These are phyloP conservation scores for Notarius lentiginosus DNA, from an alignment of 2,113 vertebrate species.

Conservation along the genomic window DNA sequence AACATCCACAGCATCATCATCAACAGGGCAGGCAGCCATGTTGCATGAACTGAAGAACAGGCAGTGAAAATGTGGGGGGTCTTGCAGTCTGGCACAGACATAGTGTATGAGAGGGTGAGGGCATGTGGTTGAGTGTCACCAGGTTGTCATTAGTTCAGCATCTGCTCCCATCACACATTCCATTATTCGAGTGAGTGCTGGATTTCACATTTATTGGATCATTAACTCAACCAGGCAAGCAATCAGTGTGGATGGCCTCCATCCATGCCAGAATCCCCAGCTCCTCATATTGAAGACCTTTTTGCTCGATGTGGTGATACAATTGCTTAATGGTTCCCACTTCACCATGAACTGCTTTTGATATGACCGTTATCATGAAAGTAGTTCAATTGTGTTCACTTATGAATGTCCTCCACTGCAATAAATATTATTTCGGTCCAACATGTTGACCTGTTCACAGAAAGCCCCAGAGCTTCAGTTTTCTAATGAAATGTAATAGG, in stretches of 20 bases:
- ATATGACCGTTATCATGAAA: background rate
- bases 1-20: slow-evolving; percentile 11
- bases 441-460: background rate
- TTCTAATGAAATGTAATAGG: background rate
- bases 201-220: slow-evolving; percentile 79
- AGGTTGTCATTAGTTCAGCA: slow-evolving; percentile 88
- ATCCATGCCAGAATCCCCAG: slow-evolving; percentile 48
- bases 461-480: background rate
- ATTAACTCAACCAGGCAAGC: slow-evolving; percentile 87
- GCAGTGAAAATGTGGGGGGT: slow-evolving; percentile 42
- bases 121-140: slow-evolving; percentile 83
- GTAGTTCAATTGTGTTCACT: slow-evolving; percentile 13
- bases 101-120: slow-evolving; percentile 59
- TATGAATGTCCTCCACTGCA: slow-evolving; percentile 8
- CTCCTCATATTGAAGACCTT: slow-evolving; percentile 34
- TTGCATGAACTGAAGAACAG: slow-evolving; percentile 21
- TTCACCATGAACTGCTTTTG: slow-evolving; percentile 21
- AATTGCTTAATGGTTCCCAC: slow-evolving; percentile 18
- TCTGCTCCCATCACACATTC: slow-evolving; percentile 85
- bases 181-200: slow-evolving; percentile 80
- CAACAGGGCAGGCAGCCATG: background rate
- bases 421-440: background rate
- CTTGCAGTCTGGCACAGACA: slow-evolving; percentile 45
- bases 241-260: slow-evolving; percentile 80
- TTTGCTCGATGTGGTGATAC: slow-evolving; percentile 23